phyloP scores from a whole-genome alignment of 2,113 vertebrate species.

The Nycticorax nycticorax region DNA sequence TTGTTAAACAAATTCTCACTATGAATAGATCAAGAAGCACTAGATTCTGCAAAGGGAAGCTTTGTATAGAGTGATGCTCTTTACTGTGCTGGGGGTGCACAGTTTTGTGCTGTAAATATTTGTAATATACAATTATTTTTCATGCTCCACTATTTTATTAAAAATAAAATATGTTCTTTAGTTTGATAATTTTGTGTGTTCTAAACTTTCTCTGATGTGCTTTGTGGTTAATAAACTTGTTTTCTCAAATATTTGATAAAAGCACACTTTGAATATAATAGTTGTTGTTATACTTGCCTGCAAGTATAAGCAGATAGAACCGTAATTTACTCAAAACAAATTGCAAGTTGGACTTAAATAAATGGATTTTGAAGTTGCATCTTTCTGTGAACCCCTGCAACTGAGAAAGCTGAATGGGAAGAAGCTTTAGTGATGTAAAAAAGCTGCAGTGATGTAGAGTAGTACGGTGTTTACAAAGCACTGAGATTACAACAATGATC shows the following conservation, averaged over 20 bases:
- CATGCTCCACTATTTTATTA: constrained; percentile 89
- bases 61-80: constrained; percentile 76
- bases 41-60: constrained; percentile 77
- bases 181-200: constrained; percentile 75
- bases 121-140: constrained; percentile 83
- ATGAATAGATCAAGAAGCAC: constrained; percentile 87
- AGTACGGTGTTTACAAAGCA: constrained; percentile 44
- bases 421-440: constrained; percentile 7
- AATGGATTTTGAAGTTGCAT: neutral
- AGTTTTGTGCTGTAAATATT: constrained; percentile 80
- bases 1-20: constrained; percentile 86
- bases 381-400: neutral
- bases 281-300: neutral
- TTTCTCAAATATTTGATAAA: neutral
- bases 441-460: neutral
- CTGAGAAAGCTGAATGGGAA: neutral
- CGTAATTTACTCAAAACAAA: neutral
- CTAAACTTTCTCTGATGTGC: constrained; percentile 1
- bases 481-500: constrained; percentile 48
- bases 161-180: constrained; percentile 86
- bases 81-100: constrained; percentile 53
- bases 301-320: neutral
- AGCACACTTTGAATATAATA: neutral
- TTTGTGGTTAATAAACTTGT: constrained; percentile 43
- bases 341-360: neutral